Evolutionary conservation across 2,888 invertebrate genomes (phyloP).

Genomic region (Drosophila cognata): DNA sequence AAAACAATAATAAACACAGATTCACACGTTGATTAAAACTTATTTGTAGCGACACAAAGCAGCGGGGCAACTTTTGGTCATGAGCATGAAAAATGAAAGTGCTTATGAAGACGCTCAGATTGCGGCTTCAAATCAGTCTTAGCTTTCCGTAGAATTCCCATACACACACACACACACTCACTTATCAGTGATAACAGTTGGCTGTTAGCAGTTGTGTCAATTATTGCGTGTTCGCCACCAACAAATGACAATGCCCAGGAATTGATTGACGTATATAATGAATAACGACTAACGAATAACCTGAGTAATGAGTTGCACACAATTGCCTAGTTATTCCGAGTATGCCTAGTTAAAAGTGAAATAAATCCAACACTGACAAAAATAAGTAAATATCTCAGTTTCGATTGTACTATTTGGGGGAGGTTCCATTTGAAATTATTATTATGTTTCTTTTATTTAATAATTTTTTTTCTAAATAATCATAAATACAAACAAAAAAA

Average conservation of each 20-base stretch:
- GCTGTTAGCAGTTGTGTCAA: slow-evolving; percentile 48
- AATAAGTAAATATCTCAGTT: neutral
- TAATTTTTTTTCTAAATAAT: neutral
- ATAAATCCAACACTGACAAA: slow-evolving; percentile 25
- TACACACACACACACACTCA: neutral
- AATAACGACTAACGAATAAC: slow-evolving; percentile 32
- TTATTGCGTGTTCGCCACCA: slow-evolving; percentile 67
- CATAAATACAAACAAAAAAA: neutral
- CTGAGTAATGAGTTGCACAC: slow-evolving; percentile 41
- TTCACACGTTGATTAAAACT: slow-evolving; percentile 78
- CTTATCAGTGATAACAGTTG: slow-evolving; percentile 62
- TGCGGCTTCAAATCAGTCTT: neutral
- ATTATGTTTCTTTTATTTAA: neutral
- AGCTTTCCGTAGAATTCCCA: neutral
- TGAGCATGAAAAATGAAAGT: slow-evolving; percentile 61
- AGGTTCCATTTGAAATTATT: neutral
- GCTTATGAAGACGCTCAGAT: slow-evolving; percentile 19
- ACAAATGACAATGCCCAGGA: slow-evolving; percentile 22
- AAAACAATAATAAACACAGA: slow-evolving; percentile 42
- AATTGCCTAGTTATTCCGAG: slow-evolving; percentile 27
- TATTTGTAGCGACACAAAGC: slow-evolving; percentile 54
- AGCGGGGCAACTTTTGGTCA: slow-evolving; percentile 43
- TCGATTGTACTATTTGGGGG: neutral
- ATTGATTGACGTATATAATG: slow-evolving; percentile 37
- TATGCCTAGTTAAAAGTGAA: slow-evolving; percentile 30